phyloP scores from a whole-genome alignment of 64 coral and sea anemone species.

The Stichodactyla mertensii region DNA sequence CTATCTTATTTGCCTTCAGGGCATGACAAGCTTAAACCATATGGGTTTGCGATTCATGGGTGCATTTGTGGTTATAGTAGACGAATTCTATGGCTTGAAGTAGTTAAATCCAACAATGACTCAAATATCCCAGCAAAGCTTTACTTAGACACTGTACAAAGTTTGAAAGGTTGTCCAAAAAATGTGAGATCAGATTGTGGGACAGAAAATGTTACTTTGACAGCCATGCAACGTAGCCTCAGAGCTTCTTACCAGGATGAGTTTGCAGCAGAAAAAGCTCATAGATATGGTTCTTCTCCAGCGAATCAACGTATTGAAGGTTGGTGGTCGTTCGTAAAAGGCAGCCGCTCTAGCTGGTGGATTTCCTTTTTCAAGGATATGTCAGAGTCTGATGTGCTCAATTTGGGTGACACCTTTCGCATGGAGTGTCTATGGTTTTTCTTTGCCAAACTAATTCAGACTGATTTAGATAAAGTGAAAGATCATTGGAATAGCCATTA shows the following conservation, averaged over 20 bases:
- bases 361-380: constrained; percentile 22
- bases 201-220: constrained; percentile 20
- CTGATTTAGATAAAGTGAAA: constrained; percentile 34
- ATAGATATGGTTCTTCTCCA: constrained; percentile 17
- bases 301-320: constrained; percentile 17
- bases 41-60: no score
- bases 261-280: background rate
- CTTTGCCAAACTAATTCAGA: constrained; percentile 27
- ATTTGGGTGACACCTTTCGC: background rate
- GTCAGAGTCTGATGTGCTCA: constrained; percentile 13
- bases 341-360: constrained; percentile 21
- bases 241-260: constrained; percentile 1
- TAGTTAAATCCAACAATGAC: constrained; percentile 22
- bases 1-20: no score
- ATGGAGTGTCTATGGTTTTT: constrained; percentile 34
- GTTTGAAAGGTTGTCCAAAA: constrained; percentile 18
- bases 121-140: constrained; percentile 2
- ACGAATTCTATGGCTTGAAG: constrained; percentile 20
- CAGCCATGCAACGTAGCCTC: constrained; percentile 13
- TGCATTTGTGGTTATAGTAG: constrained; percentile 9
- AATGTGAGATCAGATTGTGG: constrained; percentile 15
- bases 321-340: background rate
- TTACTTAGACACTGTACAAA: background rate
- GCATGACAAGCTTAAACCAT: no score
- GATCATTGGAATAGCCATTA: constrained; percentile 52